Evolutionary conservation across 2,888 invertebrate genomes (phyloP).

Genomic region (Patella depressa): DNA sequence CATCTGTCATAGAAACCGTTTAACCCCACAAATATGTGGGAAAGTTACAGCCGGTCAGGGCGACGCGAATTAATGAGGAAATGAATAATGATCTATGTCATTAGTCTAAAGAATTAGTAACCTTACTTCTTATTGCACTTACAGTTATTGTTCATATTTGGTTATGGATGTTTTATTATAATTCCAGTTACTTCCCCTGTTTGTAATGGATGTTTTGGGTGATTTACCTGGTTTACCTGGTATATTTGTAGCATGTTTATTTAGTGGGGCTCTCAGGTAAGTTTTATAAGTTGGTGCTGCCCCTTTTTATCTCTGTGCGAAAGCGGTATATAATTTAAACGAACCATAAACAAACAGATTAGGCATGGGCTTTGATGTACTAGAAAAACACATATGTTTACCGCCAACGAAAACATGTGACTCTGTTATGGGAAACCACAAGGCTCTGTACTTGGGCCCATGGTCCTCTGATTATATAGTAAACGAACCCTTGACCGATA

Average conservation of each 20-base stretch:
- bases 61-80: too few species aligned
- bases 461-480: too few species aligned
- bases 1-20: too few species aligned
- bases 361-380: too few species aligned
- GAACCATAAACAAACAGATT: too few species aligned
- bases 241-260: constrained; percentile 1
- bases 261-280: constrained; percentile 24
- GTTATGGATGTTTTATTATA: neutral
- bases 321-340: too few species aligned
- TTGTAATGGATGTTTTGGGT: neutral
- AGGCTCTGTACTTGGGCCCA: too few species aligned
- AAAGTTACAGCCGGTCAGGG: too few species aligned
- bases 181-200: neutral
- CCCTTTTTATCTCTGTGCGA: neutral
- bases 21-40: too few species aligned
- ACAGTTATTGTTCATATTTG: neutral
- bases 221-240: neutral
- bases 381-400: neutral
- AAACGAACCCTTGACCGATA: too few species aligned
- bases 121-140: neutral
- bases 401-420: neutral
- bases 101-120: neutral
- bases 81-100: too few species aligned
- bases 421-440: neutral
- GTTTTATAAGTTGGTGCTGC: neutral